Percentiles rank a stretch among this genome's conserved stretches.
These are phyloP conservation scores for Dioctria linearis DNA, from an alignment of 2,888 invertebrate genomes.

Conservation along the genomic window DNA sequence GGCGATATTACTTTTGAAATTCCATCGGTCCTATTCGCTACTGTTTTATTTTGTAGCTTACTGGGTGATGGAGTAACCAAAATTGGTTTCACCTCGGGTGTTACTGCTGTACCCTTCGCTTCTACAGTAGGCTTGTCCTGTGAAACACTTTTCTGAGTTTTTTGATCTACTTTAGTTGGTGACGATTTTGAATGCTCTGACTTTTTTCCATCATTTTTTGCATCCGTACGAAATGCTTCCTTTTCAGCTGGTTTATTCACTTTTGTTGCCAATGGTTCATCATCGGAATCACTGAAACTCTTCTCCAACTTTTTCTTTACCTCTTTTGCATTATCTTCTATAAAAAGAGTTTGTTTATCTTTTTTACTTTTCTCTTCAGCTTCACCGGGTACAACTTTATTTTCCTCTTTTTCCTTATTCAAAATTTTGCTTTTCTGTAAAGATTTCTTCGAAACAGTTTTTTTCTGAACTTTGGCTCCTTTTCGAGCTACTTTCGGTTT, in stretches of 20 bases:
- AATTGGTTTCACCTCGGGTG: background rate
- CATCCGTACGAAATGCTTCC: constrained; percentile 54
- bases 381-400: background rate
- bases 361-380: background rate
- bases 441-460: constrained; percentile 24
- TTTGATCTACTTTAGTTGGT: background rate
- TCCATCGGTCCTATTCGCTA: constrained; percentile 62
- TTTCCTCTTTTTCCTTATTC: constrained; percentile 63
- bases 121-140: background rate
- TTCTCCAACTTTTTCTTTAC: constrained; percentile 66
- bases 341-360: background rate
- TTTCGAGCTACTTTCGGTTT: constrained; percentile 41
- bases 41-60: constrained; percentile 53
- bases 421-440: constrained; percentile 42
- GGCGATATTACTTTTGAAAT: constrained; percentile 64
- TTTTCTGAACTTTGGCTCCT: constrained; percentile 4
- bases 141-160: background rate
- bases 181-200: background rate
- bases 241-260: constrained; percentile 65
- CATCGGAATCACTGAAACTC: constrained; percentile 77
- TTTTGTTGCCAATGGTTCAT: constrained; percentile 76
- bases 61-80: constrained; percentile 52
- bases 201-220: constrained; percentile 28
- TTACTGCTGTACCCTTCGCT: background rate
- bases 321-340: constrained; percentile 26